These are phyloP conservation scores for Craniophora ligustri DNA, from an alignment of 2,888 invertebrate genomes.

Conservation along the genomic window DNA sequence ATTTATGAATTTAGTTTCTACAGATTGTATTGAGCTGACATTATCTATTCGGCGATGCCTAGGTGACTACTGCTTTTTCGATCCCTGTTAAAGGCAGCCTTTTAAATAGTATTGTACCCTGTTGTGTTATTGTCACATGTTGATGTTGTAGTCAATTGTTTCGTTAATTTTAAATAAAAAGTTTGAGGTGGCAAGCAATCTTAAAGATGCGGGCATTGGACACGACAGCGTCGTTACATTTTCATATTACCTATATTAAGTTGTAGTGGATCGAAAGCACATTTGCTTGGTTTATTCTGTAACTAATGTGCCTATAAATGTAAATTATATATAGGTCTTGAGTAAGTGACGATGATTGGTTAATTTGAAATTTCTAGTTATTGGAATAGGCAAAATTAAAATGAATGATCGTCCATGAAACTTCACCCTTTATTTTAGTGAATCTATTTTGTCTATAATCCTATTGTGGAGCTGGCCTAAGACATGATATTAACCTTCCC, in stretches of 20 bases:
- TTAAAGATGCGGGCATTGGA: slow-evolving; percentile 84
- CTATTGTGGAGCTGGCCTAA: slow-evolving; percentile 79
- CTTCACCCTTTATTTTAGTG: slow-evolving; percentile 62
- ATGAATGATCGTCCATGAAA: slow-evolving; percentile 65
- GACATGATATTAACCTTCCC: slow-evolving; percentile 72
- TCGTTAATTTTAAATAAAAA: slow-evolving; percentile 73
- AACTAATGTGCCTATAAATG: slow-evolving; percentile 88
- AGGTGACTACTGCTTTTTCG: slow-evolving; percentile 80
- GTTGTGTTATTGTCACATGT: slow-evolving; percentile 75
- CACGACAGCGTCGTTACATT: slow-evolving; percentile 74
- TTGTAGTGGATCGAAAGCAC: slow-evolving; percentile 86
- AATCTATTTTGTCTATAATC: slow-evolving; percentile 63
- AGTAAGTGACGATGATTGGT: slow-evolving; percentile 82
- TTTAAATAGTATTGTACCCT: slow-evolving; percentile 68
- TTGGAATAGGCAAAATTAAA: slow-evolving; percentile 67
- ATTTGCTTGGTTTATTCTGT: slow-evolving; percentile 85
- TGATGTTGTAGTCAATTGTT: slow-evolving; percentile 79
- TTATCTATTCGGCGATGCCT: slow-evolving; percentile 81
- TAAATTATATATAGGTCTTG: slow-evolving; percentile 86
- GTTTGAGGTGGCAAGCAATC: slow-evolving; percentile 76
- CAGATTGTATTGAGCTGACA: slow-evolving; percentile 70
- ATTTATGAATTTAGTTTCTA: slow-evolving; percentile 85
- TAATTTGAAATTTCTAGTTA: slow-evolving; percentile 78
- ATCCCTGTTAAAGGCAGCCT: slow-evolving; percentile 77
- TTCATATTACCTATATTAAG: slow-evolving; percentile 76